Evolutionary conservation across 2,113 vertebrate species (phyloP).

Genomic region (Colossoma macropomum): DNA sequence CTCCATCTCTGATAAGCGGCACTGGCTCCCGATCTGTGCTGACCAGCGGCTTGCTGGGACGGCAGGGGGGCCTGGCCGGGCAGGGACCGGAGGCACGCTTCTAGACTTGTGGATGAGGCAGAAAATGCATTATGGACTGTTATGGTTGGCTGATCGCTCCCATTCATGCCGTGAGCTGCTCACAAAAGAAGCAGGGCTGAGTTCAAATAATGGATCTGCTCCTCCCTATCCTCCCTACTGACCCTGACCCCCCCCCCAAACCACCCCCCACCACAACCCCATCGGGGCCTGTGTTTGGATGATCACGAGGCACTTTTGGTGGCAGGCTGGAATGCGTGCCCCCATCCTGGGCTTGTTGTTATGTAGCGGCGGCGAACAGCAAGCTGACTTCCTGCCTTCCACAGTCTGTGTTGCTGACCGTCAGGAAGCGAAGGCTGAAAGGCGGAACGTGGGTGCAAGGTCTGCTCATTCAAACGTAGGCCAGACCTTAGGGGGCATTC

Average conservation of each 20-base stretch:
- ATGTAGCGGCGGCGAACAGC: slow-evolving; percentile 45
- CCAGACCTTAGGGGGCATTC: slow-evolving; percentile 29
- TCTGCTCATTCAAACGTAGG: slow-evolving; percentile 20
- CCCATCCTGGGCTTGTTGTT: slow-evolving; percentile 44
- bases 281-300: slow-evolving; percentile 23
- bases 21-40: slow-evolving; percentile 30
- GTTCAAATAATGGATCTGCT: slow-evolving; percentile 76
- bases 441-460: slow-evolving; percentile 8
- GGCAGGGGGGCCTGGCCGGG: slow-evolving; percentile 61
- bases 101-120: slow-evolving; percentile 81
- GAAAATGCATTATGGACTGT: slow-evolving; percentile 79
- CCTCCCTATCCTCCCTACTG: slow-evolving; percentile 29
- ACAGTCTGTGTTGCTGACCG: slow-evolving; percentile 38
- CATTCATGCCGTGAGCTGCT: slow-evolving; percentile 76
- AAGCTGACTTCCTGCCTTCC: slow-evolving; percentile 51
- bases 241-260: neutral
- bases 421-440: slow-evolving; percentile 50
- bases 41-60: slow-evolving; percentile 41
- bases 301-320: slow-evolving; percentile 51
- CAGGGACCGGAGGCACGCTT: slow-evolving; percentile 74
- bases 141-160: slow-evolving; percentile 78
- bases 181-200: slow-evolving; percentile 75
- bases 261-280: neutral
- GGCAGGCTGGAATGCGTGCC: slow-evolving; percentile 41
- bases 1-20: neutral